Conservation (phyloP, 2,888 invertebrate genomes). For the Pardosa pseudoannulata region DNA sequence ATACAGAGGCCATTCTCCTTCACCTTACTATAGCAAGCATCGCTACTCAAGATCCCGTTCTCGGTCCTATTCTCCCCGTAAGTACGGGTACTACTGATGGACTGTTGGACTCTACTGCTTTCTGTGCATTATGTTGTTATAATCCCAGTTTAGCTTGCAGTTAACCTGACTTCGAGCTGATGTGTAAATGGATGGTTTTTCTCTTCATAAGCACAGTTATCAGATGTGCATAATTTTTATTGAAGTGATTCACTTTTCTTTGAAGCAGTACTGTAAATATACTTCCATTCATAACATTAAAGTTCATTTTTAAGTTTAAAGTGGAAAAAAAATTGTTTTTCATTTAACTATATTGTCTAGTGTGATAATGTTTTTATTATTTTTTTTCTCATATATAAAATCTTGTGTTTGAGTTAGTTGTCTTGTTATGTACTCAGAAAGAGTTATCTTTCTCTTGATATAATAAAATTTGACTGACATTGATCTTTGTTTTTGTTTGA, state of each 20-base stretch:
- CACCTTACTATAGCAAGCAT: conserved; percentile 84
- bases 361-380: conserved; percentile 3
- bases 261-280: conserved; percentile 42
- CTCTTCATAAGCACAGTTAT: conserved; percentile 20
- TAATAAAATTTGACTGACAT: conserved; percentile 61
- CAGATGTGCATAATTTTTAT: conserved; percentile 7
- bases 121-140: conserved; percentile 28
- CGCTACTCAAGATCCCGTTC: conserved; percentile 85
- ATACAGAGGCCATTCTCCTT: conserved; percentile 81
- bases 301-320: neutral
- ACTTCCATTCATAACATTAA: conserved; percentile 32
- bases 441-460: conserved; percentile 42
- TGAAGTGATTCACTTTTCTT: conserved; percentile 14
- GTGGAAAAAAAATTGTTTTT: conserved; percentile 5
- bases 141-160: conserved; percentile 40
- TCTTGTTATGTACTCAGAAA: conserved; percentile 34
- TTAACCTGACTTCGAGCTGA: neutral
- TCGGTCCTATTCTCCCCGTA: conserved; percentile 87
- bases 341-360: conserved; percentile 5
- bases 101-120: conserved; percentile 26
- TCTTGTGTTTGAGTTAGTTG: conserved; percentile 23
- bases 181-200: conserved; percentile 13
- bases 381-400: neutral
- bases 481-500: conserved; percentile 72
- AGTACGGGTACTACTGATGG: conserved; percentile 76